Conservation (phyloP, 2,113 vertebrate genomes). For the Brachyhypopomus occidentalis region DNA sequence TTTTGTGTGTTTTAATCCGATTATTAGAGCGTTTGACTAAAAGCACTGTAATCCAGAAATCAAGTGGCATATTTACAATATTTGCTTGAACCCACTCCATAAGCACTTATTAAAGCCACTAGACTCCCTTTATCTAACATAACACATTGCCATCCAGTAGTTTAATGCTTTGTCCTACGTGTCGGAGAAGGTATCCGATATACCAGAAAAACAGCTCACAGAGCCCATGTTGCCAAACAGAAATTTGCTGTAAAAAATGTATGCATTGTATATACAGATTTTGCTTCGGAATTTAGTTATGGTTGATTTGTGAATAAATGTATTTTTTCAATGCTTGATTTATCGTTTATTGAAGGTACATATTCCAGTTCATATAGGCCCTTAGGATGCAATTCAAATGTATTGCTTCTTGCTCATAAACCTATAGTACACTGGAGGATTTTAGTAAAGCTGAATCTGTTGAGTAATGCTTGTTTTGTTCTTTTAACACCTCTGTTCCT, state of each 20-base stretch:
- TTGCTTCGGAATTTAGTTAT: constrained; percentile 54
- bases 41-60: background rate
- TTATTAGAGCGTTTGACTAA: background rate
- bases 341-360: background rate
- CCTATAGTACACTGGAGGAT: background rate
- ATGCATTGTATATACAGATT: constrained; percentile 53
- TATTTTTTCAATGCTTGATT: constrained; percentile 73
- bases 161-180: background rate
- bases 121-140: background rate
- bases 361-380: too few species aligned
- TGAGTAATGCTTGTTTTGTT: too few species aligned
- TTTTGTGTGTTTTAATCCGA: background rate
- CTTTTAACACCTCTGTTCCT: too few species aligned
- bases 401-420: too few species aligned
- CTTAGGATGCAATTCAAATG: too few species aligned
- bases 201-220: background rate
- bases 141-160: constrained; percentile 1
- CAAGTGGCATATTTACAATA: too few species aligned
- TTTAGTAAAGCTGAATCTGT: too few species aligned
- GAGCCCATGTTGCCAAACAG: constrained; percentile 58
- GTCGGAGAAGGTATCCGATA: background rate
- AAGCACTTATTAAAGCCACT: too few species aligned
- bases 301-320: constrained; percentile 75
- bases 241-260: constrained; percentile 51
- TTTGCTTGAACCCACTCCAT: too few species aligned